Evolutionary conservation across 2,113 vertebrate species (phyloP), one percentile per base, ranked within the genome.

Genomic region (Platysteira castanea): DNA sequence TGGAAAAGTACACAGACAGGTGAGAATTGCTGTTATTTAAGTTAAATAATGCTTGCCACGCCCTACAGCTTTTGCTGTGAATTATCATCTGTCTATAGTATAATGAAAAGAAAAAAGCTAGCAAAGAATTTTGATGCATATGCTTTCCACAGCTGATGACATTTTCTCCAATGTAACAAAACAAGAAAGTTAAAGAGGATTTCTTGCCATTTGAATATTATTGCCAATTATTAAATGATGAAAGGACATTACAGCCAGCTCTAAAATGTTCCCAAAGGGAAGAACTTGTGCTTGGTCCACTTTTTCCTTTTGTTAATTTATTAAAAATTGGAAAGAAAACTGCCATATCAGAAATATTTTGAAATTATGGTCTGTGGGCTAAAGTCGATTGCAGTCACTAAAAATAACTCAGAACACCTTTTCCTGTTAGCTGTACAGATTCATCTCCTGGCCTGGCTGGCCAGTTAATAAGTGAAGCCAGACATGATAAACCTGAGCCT

Each of bases 161-260:
- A 60, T 95, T 91, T 91, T 85, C 65, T 85, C 18, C 88, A 69
- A 30, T 67, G 64, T 35, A 89, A 63, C 57, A 79, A 67, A 84
- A 79, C 85, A 89, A 65, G 52, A 68, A 87, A 22, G 14, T 74
- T 79, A 75, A 91, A 85, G 50, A 63, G 4, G 24, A 75, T 80
- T 92, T 90, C 63, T 90, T 84, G 23, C 23, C 10, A 73, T 92
- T 89, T 96, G 37, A 78, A 78, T 95, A 77, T 70, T 77, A 93
- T 80, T 86, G 70, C 28, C 31, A 67, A 42, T 63, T 90, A 31
- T 78, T 87, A 93, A 90, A 90, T 64, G 47, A 84, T 67, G 69
- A 95, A 93, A 90, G 13, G 33, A 75, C 56, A 79, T 95, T 81
- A 49, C 10, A 80, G 28, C 5, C 24, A 84, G 10, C 31, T 87